Percentiles rank a stretch among this genome's conserved stretches.
These are phyloP conservation scores for Heliconius sara DNA, from an alignment of 2,888 invertebrate genomes.

Conservation along the genomic window DNA sequence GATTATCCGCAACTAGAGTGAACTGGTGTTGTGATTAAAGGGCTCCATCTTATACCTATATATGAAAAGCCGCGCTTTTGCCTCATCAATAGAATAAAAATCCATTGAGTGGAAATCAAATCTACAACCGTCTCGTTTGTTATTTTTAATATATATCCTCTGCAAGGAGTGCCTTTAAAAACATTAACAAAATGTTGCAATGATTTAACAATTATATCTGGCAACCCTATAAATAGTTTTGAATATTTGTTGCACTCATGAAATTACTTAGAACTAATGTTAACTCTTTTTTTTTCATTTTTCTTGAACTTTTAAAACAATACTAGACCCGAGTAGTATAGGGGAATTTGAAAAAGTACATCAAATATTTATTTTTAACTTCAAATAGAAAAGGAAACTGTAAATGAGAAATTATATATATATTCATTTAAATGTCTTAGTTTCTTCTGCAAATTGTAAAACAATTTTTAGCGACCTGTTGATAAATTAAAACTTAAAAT, in stretches of 20 bases:
- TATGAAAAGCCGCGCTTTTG: too few relatives aligned
- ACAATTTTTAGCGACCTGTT: neutral
- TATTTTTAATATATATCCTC: too few relatives aligned
- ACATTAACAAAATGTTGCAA: neutral
- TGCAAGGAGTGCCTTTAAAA: neutral
- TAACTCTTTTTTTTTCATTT: conserved; percentile 9
- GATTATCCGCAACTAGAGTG: conserved; percentile 9
- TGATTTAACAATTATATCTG: neutral
- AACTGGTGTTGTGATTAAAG: neutral
- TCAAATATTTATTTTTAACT: neutral
- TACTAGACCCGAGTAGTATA: neutral
- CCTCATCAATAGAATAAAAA: neutral
- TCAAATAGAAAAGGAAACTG: neutral
- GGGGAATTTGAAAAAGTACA: neutral
- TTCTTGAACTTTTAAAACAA: conserved; percentile 5
- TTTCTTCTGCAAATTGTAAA: neutral
- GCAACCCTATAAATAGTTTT: conserved; percentile 1
- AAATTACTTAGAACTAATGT: conserved; percentile 25
- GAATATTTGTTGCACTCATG: conserved; percentile 18
- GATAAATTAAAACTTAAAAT: neutral
- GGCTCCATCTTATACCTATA: neutral
- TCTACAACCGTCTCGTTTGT: neutral
- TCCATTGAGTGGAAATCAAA: neutral
- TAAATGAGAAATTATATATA: neutral
- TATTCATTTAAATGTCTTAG: neutral